Base-by-base conservation (phyloP, 2,797 vertebrate genomes). In the Danio choprae region DNA sequence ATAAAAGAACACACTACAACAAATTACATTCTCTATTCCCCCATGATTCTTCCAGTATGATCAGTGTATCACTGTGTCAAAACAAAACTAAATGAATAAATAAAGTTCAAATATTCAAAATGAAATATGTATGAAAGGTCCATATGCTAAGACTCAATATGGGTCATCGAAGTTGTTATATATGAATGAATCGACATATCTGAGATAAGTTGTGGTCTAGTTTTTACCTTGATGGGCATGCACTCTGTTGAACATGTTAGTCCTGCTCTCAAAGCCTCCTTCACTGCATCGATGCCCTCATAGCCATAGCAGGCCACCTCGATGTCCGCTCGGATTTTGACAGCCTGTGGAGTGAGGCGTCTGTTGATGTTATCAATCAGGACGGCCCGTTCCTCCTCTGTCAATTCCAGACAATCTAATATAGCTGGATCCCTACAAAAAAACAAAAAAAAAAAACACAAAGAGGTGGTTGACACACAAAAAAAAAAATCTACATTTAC, bases 301-400 rank as follows among this genome's bases (percentile, higher is more conserved):
- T 99, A 99, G 40, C 98, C 98, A 22, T 99, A 99, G 90, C 98
- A 99, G 8, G 98, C 97, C 84, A 99, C 98, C 87, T 99, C 98
- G 83, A 99, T 99, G 90, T 99, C 98, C 90, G 98, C 98, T 94
- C 98, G 92, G 88, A 99, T 99, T 95, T 99, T 99, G 82, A 99
- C 98, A 7, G 98, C 98, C 84, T 99, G 98, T 8, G 98, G 98
- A 20, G 98, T 99, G 82, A 99, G 95, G 81, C 98, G 95, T 83
- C 98, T 95, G 92, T 99, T 99, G 89, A 99, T 99, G 84, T 99
- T 99, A 80, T 98, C 98, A 6, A 99, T 98, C 83, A 99, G 91
- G 11, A 98, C 97, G 12, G 76, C 87, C 41, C 94, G 95, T 91
- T 99, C 98, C 36, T 97, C 95, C 87, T 98, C 97, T 3, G 95